Conservation (phyloP, 1,140 invertebrate species). For the Riptortus pedestris region DNA sequence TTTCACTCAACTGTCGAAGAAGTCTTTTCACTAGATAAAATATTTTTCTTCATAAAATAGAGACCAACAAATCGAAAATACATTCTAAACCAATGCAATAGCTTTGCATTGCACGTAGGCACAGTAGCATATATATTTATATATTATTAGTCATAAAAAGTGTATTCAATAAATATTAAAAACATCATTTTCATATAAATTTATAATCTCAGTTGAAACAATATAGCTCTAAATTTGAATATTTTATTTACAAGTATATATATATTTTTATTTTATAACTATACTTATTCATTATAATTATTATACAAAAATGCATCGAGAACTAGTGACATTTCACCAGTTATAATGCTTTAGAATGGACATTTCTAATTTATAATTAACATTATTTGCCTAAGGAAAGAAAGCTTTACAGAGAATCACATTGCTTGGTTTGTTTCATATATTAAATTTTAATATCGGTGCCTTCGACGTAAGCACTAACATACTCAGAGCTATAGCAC, state of each 20-base stretch:
- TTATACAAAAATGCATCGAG: neutral
- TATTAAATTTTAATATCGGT: neutral
- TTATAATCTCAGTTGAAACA: slow-evolving; percentile 5
- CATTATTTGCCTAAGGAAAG: slow-evolving; percentile 1
- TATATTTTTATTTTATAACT: neutral
- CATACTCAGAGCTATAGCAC: neutral
- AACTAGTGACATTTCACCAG: neutral
- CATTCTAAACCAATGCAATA: slow-evolving; percentile 4
- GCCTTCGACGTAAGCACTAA: neutral
- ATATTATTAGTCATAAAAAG: slow-evolving; percentile 12
- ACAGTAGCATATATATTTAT: slow-evolving; percentile 1
- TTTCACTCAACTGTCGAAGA: too few species aligned
- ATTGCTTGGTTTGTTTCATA: neutral
- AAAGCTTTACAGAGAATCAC: slow-evolving; percentile 12
- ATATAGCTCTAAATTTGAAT: neutral
- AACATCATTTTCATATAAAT: neutral
- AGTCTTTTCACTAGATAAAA: neutral
- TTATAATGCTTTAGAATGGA: slow-evolving; percentile 10
- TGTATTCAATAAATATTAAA: slow-evolving; percentile 7
- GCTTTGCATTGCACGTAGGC: slow-evolving; percentile 4
- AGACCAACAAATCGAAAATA: neutral
- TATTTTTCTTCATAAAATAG: neutral
- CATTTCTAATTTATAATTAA: neutral
- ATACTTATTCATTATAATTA: neutral
- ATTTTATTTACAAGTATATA: slow-evolving; percentile 3